Conservation (phyloP, 2,797 vertebrate genomes). For the Okamejei kenojei region DNA sequence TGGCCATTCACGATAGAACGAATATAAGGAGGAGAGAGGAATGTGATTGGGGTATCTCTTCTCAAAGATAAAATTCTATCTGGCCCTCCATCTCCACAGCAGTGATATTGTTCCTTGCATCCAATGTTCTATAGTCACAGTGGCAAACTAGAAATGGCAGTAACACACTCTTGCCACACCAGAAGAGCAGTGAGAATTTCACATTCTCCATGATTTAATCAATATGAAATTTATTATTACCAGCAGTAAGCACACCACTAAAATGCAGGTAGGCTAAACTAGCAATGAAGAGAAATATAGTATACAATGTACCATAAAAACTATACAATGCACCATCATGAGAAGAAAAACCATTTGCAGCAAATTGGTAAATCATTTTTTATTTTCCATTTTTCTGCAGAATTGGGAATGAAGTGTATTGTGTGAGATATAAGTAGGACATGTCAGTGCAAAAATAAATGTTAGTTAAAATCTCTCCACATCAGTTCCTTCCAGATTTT, state of each 20-base stretch:
- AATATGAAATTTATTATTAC: neutral
- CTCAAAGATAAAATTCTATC: neutral
- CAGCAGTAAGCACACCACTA: neutral
- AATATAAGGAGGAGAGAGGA: neutral
- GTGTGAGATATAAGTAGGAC: neutral
- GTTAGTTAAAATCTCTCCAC: neutral
- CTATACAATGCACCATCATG: too few relatives aligned
- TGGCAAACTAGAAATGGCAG: too few relatives aligned
- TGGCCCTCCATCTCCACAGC: neutral
- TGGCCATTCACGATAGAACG: neutral
- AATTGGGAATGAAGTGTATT: neutral
- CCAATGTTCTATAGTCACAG: neutral
- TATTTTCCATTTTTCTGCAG: neutral
- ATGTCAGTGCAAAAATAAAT: neutral
- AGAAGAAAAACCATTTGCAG: neutral
- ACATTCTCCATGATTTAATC: neutral
- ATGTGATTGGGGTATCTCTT: neutral
- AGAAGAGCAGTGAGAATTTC: neutral
- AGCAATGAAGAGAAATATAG: neutral
- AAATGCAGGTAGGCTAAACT: neutral
- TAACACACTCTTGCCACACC: neutral
- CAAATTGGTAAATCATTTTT: slow-evolving; percentile 1
- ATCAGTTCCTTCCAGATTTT: neutral
- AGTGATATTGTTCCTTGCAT: neutral
- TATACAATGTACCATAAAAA: neutral